Evolutionary conservation across 2,888 invertebrate species (phyloP), one percentile per base, ranked within the genome.

Genomic region (Sericinus montela): DNA sequence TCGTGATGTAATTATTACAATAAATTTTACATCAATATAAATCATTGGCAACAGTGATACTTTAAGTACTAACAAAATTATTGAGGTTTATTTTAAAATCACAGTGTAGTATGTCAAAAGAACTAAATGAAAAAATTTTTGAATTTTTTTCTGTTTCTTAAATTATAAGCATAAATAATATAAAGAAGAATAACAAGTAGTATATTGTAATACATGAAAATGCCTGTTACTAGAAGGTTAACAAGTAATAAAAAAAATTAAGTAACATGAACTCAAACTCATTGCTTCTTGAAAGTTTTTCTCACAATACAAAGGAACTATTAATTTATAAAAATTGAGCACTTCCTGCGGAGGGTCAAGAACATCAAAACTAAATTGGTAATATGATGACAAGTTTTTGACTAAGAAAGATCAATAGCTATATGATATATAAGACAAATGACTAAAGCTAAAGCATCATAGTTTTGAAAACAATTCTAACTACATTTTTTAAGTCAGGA

Each of bases 311-410:
- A 39, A 36, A 49, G 49, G 49, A 49, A 49, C 39, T 49, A 45
- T 48, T 43, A 42, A 48, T 49, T 49, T 44, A 32, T 49, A 45
- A 28, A 11, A 49, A 45, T 49, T 45, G 44, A 45, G 44, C 44
- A 44, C 39, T 29, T 49, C 49, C 44, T 44, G 10, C n/a, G 4
- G 14, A 23, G 28, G 29, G 40, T 19, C 34, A 34, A 11, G 15
- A 29, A 6, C 30, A 9, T 5, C 11, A 16, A 13, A 28, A 35
- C 25, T 25, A 44, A 44, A 39, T 39, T 13, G 13, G 11, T 30
- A 19, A 19, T 36, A 48, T 25, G 8, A n/a, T 2, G 15, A 35
- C 14, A 9, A 9, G n/a, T 19, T 36, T 36, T 36, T 16, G 1
- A 23, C 3, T 6, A 23, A 3, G 6, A 8, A 19, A 19, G 19